These are phyloP conservation scores for Eurystomus glaucurus DNA, from an alignment of 2,797 vertebrate species.

Conservation along the genomic window DNA sequence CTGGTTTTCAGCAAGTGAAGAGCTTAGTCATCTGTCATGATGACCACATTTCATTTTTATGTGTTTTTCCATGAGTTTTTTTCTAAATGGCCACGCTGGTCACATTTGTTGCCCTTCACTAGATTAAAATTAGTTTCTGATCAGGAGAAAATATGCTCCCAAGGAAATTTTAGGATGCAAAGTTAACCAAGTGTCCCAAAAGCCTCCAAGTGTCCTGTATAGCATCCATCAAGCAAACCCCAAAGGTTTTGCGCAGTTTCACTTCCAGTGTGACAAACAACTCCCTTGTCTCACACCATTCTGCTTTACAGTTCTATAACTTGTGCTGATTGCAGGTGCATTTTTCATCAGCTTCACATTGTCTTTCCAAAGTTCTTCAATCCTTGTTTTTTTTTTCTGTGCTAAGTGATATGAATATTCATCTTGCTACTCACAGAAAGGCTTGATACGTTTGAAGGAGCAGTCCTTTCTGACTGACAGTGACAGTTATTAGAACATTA, in stretches of 20 bases:
- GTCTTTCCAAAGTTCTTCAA: conserved; percentile 67
- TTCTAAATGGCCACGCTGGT: conserved; percentile 29
- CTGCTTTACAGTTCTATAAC: conserved; percentile 32
- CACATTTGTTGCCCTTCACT: conserved; percentile 61
- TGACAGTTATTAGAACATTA: conserved; percentile 61
- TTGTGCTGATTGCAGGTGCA: neutral
- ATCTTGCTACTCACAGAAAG: conserved; percentile 9
- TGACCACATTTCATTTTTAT: conserved; percentile 33
- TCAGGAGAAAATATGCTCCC: conserved; percentile 59
- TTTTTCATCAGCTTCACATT: conserved; percentile 62
- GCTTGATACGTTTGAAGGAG: conserved; percentile 53
- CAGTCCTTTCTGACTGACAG: conserved; percentile 39
- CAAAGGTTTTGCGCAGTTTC: conserved; percentile 63
- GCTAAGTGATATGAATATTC: conserved; percentile 65
- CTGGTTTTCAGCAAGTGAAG: conserved; percentile 7
- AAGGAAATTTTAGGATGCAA: conserved; percentile 74
- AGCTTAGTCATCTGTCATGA: conserved; percentile 25
- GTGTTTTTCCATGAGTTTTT: conserved; percentile 14
- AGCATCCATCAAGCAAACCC: conserved; percentile 72
- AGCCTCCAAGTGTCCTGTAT: conserved; percentile 60
- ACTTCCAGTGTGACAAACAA: conserved; percentile 59
- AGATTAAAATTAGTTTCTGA: conserved; percentile 58
- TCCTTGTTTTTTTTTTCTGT: neutral
- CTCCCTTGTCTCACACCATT: conserved; percentile 30
- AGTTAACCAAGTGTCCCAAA: conserved; percentile 73